phyloP scores from a whole-genome alignment of 2,113 vertebrate genomes.

The Grammomys dolichurus region DNA sequence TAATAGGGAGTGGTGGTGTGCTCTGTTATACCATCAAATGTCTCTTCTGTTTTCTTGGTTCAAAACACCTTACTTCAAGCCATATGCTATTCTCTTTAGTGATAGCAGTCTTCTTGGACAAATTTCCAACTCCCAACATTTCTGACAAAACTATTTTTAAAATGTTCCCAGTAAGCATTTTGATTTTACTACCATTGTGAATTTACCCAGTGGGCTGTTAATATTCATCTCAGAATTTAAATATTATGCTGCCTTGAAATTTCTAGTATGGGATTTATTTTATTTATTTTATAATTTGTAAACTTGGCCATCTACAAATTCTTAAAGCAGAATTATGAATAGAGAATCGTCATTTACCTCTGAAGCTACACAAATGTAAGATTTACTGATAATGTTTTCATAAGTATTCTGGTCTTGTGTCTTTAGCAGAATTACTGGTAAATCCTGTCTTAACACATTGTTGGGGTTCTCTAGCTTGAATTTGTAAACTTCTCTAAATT shows the following conservation, averaged over 20 bases:
- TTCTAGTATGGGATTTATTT: too few species aligned
- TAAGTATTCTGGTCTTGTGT: neutral
- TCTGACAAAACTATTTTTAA: neutral
- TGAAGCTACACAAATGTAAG: neutral
- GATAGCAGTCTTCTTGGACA: neutral
- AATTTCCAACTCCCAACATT: neutral
- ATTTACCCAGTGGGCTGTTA: too few species aligned
- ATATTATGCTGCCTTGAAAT: neutral
- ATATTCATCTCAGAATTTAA: neutral
- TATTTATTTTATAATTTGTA: neutral
- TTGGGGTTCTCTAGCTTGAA: neutral
- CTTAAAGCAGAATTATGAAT: neutral
- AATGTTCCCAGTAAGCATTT: neutral
- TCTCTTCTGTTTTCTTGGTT: neutral
- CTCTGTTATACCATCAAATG: neutral
- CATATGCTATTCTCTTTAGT: neutral
- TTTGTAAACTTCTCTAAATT: neutral
- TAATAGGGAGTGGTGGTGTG: neutral
- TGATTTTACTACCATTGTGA: neutral
- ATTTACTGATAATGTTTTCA: too few species aligned
- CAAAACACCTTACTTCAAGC: neutral
- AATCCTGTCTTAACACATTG: neutral
- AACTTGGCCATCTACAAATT: neutral
- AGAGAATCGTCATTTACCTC: neutral
- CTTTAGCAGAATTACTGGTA: neutral